Evolutionary conservation across 2,797 vertebrate genomes (phyloP).

Genomic region (Peromyscus nudipes): DNA sequence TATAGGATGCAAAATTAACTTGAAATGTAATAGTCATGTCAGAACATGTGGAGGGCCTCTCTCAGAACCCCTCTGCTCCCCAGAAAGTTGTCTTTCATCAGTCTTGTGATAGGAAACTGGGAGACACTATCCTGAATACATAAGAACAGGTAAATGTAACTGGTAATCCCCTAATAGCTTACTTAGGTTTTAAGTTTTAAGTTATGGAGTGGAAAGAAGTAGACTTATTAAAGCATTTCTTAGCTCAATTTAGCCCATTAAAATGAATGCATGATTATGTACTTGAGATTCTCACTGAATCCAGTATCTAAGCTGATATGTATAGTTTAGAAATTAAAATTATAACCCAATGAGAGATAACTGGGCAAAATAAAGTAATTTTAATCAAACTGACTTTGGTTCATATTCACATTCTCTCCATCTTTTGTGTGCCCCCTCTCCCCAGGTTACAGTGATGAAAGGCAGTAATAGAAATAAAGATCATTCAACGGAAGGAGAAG

Average conservation of each 20-base stretch:
- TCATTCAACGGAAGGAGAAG: slow-evolving; percentile 94
- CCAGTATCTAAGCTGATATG: slow-evolving; percentile 50
- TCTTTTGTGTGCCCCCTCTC: background rate
- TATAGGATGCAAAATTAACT: background rate
- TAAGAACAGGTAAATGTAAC: background rate
- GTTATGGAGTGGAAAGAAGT: slow-evolving; percentile 54
- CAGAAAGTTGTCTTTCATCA: background rate
- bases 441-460: slow-evolving; percentile 96
- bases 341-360: slow-evolving; percentile 71
- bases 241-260: slow-evolving; percentile 53
- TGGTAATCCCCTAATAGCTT: slow-evolving; percentile 34
- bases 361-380: slow-evolving; percentile 72
- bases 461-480: slow-evolving; percentile 97
- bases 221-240: slow-evolving; percentile 69
- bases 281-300: slow-evolving; percentile 68
- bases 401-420: background rate
- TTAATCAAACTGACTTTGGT: slow-evolving; percentile 68
- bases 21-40: background rate
- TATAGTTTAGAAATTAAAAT: slow-evolving; percentile 66
- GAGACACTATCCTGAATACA: background rate
- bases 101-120: background rate
- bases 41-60: background rate
- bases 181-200: slow-evolving; percentile 63
- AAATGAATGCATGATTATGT: slow-evolving; percentile 64
- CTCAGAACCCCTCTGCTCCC: background rate